Base-by-base conservation (phyloP, 1,140 invertebrate genomes). In the Drosophila neocordata region DNA sequence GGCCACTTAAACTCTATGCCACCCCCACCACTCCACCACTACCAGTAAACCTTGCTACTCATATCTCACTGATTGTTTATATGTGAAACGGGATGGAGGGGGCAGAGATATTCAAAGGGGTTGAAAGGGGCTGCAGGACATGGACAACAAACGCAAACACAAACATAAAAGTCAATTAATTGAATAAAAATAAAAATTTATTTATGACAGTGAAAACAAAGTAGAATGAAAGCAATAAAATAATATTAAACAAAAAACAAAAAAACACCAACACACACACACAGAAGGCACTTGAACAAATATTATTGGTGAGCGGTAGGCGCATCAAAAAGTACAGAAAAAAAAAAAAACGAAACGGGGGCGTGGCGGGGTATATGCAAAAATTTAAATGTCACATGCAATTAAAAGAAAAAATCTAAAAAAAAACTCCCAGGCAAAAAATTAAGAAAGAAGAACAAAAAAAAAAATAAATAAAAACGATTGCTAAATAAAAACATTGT, bases 141-240 rank as follows among this genome's bases (percentile, higher is more conserved):
- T 68, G 37, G 60, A 65, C 27, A 69, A 66, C 44, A 64, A 66
- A 62, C 69, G 68, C 62, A 70, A 79, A 60, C 61, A 68, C 65
- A 68, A 70, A 68, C 59, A 65, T 73, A 65, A 77, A 80, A 80
- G 80, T 84, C 81, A 84, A 74, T 84, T 85, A 84, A 81, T 84
- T 85, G 82, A 84, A 77, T 85, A 52, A 73, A 77, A 69, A 77
- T 60, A 74, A 74, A 71, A 74, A 57, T 73, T 64, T 64, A 69
- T 62, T 72, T 76, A 60, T 57, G 15, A 55, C 48, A 31, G 20
- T 34, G 56, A 55, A 37, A 37, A 61, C 35, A 66, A 66, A 71
- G 65, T 37, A 66, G 61, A 55, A 44, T 13, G 13, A 41, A 48
- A 48, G 41, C 18, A 48, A 48, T 48, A 48, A 48, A 20, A 48